Evolutionary conservation across 1,140 invertebrate genomes (phyloP).

Genomic region (Heliconius congener): DNA sequence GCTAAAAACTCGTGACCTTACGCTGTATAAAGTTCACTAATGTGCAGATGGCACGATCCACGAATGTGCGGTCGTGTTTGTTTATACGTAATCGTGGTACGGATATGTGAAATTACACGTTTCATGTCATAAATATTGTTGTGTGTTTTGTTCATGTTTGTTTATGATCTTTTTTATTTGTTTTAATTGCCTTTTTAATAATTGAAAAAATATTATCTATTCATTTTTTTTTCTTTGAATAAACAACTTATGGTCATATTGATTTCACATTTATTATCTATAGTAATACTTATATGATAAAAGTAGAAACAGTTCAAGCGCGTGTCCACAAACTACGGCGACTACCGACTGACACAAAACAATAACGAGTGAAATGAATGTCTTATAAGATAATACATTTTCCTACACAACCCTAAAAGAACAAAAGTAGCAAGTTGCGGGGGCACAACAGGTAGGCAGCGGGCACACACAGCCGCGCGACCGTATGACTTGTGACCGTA

Average conservation of each 20-base stretch:
- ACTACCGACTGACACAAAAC: conserved; percentile 49
- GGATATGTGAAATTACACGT: background rate
- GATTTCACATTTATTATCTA: too few species aligned
- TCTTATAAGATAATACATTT: conserved; percentile 61
- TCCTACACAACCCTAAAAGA: conserved; percentile 71
- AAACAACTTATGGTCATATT: too few species aligned
- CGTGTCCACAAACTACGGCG: conserved; percentile 45
- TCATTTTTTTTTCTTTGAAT: too few species aligned
- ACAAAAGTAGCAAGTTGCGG: conserved; percentile 73
- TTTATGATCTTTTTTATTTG: too few species aligned
- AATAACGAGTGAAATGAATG: conserved; percentile 59
- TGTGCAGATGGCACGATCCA: conserved; percentile 58
- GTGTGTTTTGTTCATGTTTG: background rate
- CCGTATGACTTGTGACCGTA: conserved; percentile 68
- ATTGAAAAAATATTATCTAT: too few species aligned
- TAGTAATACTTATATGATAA: background rate
- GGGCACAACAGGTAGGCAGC: conserved; percentile 73
- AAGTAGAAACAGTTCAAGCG: conserved; percentile 35
- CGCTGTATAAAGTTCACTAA: conserved; percentile 74
- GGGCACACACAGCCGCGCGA: conserved; percentile 44
- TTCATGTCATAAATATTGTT: background rate
- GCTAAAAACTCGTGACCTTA: conserved; percentile 79
- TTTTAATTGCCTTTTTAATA: too few species aligned
- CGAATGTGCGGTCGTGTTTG: background rate
- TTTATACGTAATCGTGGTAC: background rate